Evolutionary conservation across 2,888 invertebrate genomes (phyloP).

Genomic region (Heliconius aoede): DNA sequence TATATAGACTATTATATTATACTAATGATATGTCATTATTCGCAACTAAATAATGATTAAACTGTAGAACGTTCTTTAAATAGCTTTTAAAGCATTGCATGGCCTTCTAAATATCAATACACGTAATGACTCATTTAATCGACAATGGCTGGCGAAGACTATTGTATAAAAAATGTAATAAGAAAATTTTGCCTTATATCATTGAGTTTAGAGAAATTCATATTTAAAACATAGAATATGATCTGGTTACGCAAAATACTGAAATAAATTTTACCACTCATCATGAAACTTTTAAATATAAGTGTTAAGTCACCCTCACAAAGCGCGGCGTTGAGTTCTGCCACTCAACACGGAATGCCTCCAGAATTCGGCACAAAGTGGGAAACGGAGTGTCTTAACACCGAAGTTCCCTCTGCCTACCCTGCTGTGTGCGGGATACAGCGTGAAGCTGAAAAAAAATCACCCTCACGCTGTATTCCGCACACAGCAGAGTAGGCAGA

Average conservation of each 20-base stretch:
- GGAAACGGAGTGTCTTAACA: too few relatives aligned
- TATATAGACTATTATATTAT: background rate
- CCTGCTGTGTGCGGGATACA: too few relatives aligned
- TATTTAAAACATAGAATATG: background rate
- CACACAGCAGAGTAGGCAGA: too few relatives aligned
- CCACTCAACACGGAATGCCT: too few relatives aligned
- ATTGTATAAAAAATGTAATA: slow-evolving; percentile 1
- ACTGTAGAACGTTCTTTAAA: background rate
- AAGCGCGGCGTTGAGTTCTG: too few relatives aligned
- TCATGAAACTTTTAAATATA: background rate
- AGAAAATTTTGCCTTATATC: too few relatives aligned
- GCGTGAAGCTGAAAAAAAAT: too few relatives aligned
- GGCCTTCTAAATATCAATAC: slow-evolving; percentile 15
- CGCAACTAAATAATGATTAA: background rate
- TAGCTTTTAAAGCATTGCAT: slow-evolving; percentile 1
- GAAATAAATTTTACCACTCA: too few relatives aligned
- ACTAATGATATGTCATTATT: background rate
- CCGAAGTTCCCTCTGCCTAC: too few relatives aligned
- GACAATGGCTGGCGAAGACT: background rate
- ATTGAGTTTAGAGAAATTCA: background rate
- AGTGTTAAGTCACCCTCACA: too few relatives aligned
- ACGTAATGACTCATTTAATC: slow-evolving; percentile 18
- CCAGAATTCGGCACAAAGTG: too few relatives aligned
- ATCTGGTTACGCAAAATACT: background rate
- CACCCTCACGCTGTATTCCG: too few relatives aligned